A percentile compares a stretch with the other conserved stretches of the same genome.
Conservation (phyloP, 2,888 invertebrate species). For the Eurytoma adleriae region DNA sequence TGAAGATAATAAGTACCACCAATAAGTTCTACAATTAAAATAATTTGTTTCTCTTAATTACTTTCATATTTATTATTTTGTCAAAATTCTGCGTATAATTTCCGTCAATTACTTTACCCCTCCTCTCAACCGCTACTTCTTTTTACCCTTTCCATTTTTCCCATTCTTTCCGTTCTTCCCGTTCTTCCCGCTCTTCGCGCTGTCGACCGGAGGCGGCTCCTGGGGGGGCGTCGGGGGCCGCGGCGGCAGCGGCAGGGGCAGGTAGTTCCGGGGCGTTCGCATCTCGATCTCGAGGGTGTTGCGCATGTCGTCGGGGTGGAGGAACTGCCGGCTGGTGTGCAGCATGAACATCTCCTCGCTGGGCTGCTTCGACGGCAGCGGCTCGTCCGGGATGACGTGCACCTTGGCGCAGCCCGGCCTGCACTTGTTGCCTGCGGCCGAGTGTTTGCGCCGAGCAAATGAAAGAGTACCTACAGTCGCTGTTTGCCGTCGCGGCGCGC, state of each 20-base stretch:
- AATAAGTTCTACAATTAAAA: no score
- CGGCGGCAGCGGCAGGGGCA: conserved; percentile 57
- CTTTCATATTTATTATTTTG: no score
- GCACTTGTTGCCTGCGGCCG: conserved; percentile 51
- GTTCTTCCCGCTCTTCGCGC: not conserved
- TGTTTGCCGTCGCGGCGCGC: no score
- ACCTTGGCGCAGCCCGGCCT: conserved; percentile 62
- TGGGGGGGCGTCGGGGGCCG: not conserved
- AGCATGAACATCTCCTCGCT: conserved; percentile 66
- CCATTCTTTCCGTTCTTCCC: not conserved
- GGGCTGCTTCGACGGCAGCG: conserved; percentile 60
- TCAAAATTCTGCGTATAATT: no score
- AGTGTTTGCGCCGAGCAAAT: not conserved
- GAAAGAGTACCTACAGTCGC: no score
- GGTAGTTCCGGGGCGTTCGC: conserved; percentile 68
- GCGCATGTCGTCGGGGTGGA: conserved; percentile 59
- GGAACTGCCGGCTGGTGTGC: conserved; percentile 60
- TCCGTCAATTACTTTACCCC: no score
- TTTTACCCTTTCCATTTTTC: not conserved
- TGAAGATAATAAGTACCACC: no score
- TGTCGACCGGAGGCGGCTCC: not conserved
- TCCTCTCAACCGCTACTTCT: no score
- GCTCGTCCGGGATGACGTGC: conserved; percentile 61
- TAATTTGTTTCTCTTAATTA: no score
- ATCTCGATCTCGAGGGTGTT: conserved; percentile 67